Conservation (phyloP, 2,888 invertebrate species). For the Orthonevra nobilis region DNA sequence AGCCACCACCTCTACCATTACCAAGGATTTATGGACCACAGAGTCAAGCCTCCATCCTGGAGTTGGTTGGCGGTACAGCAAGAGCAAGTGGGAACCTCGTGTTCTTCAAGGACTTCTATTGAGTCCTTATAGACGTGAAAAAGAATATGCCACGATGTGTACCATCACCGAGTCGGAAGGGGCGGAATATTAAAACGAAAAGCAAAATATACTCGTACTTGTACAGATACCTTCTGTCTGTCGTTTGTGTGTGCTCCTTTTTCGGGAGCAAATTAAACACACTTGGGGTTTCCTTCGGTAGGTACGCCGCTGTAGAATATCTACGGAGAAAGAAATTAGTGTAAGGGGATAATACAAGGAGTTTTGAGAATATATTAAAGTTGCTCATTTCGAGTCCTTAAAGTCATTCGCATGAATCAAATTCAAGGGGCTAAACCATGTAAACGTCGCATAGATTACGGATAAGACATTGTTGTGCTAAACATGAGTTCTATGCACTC, state of each 20-base stretch:
- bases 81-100: conserved; percentile 31
- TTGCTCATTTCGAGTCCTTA: conserved; percentile 39
- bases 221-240: too few species aligned
- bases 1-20: conserved; percentile 60
- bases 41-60: conserved; percentile 19
- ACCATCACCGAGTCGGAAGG: too few species aligned
- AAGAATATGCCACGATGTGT: conserved; percentile 39
- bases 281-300: conserved; percentile 50
- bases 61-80: conserved; percentile 11
- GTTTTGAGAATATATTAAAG: conserved; percentile 39
- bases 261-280: conserved; percentile 67
- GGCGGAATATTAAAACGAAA: not conserved
- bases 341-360: not conserved
- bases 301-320: too few species aligned
- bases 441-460: conserved; percentile 43
- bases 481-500: conserved; percentile 47
- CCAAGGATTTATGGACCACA: conserved; percentile 62
- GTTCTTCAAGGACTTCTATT: conserved; percentile 61
- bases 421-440: conserved; percentile 46
- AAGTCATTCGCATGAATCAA: conserved; percentile 59
- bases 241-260: conserved; percentile 17
- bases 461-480: conserved; percentile 21
- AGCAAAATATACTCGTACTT: conserved; percentile 18
- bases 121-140: conserved; percentile 51
- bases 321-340: conserved; percentile 14